Conservation (phyloP, 2,888 invertebrate genomes). For the Hyposoter dolosus region DNA sequence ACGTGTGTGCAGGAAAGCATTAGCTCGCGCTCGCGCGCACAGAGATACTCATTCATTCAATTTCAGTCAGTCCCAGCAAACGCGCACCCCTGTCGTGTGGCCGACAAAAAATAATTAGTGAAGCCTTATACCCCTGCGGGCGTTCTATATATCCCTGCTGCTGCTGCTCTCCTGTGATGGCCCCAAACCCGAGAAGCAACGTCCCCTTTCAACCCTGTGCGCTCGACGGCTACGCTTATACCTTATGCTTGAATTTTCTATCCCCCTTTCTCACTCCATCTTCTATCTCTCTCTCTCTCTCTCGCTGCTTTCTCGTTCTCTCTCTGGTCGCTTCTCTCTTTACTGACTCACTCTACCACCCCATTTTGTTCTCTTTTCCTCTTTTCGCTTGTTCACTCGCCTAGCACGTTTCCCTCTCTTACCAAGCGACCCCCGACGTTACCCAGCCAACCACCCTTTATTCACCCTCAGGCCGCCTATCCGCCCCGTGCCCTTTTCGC, state of each 20-base stretch:
- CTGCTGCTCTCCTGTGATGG: conserved; percentile 56
- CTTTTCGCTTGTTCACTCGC: conserved; percentile 66
- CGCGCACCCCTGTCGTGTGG: conserved; percentile 83
- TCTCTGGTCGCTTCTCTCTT: conserved; percentile 65
- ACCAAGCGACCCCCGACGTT: conserved; percentile 73
- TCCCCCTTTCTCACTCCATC: conserved; percentile 72
- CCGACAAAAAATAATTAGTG: conserved; percentile 85
- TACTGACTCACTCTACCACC: conserved; percentile 57
- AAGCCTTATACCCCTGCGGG: conserved; percentile 82
- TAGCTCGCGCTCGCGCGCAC: conserved; percentile 68
- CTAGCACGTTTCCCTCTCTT: conserved; percentile 66
- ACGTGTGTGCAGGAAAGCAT: conserved; percentile 17
- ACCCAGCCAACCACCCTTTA: conserved; percentile 78
- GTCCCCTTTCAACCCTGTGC: conserved; percentile 78
- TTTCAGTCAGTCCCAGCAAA: conserved; percentile 83
- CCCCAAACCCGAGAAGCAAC: conserved; percentile 66
- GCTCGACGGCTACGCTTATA: conserved; percentile 77
- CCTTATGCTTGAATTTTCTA: conserved; percentile 82
- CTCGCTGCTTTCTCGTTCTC: conserved; percentile 69
- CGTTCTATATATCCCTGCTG: conserved; percentile 65
- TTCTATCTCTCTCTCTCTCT: conserved; percentile 73
- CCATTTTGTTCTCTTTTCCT: conserved; percentile 67
- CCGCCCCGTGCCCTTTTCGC: conserved; percentile 67
- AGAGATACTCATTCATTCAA: conserved; percentile 83
- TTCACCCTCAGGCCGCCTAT: conserved; percentile 71